Conservation (phyloP, 2,888 invertebrate species). For the Andrena trimmerana region DNA sequence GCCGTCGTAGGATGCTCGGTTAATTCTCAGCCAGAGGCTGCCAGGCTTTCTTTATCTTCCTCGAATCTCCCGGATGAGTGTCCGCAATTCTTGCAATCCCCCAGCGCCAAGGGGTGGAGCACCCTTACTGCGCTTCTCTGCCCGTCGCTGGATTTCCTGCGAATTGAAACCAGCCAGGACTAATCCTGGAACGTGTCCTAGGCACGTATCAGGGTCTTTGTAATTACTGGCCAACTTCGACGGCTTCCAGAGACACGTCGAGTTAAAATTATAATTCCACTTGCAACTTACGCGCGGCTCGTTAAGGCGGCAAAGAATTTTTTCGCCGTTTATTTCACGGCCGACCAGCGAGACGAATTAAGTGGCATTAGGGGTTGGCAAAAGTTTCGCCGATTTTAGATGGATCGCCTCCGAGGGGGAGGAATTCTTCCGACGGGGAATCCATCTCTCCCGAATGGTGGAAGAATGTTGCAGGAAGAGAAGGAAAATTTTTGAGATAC, state of each 20-base stretch:
- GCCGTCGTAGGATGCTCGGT: slow-evolving; percentile 35
- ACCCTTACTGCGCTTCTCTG: slow-evolving; percentile 21
- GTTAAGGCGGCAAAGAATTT: no score
- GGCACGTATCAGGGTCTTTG: slow-evolving; percentile 7
- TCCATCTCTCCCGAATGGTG: no score
- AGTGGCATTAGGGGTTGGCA: no score
- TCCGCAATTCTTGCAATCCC: slow-evolving; percentile 27
- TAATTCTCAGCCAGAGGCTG: slow-evolving; percentile 43
- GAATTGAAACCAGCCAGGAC: slow-evolving; percentile 18
- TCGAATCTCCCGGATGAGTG: slow-evolving; percentile 39
- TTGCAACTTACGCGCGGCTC: not conserved
- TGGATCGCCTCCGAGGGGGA: no score
- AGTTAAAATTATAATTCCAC: not conserved
- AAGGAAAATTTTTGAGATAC: no score
- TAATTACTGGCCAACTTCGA: not conserved
- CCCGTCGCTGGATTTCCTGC: slow-evolving; percentile 12
- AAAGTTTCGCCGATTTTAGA: no score
- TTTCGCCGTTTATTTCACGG: no score
- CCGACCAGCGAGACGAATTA: no score
- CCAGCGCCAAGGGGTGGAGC: not conserved
- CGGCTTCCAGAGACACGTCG: no score
- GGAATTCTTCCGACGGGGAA: no score
- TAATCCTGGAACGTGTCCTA: slow-evolving; percentile 1
- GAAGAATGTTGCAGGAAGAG: no score
- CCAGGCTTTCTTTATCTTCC: slow-evolving; percentile 54